Evolutionary conservation across 2,113 vertebrate genomes (phyloP).

Genomic region (Girardinichthys multiradiatus): DNA sequence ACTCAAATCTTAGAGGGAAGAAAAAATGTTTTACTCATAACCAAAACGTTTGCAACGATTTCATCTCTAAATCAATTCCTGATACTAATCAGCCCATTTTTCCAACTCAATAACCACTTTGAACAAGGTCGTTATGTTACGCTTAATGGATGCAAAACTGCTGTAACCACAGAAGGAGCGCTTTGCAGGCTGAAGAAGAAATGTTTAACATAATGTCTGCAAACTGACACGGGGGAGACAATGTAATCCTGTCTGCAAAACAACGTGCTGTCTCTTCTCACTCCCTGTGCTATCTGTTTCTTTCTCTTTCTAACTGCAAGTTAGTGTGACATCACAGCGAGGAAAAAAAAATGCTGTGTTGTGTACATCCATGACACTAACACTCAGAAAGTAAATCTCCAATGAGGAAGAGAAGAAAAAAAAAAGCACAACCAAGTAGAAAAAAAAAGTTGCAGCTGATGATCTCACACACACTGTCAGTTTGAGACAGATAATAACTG

Average conservation of each 20-base stretch:
- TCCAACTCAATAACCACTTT: neutral
- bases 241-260: slow-evolving; percentile 73
- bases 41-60: too few relatives aligned
- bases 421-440: neutral
- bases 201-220: slow-evolving; percentile 60
- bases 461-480: neutral
- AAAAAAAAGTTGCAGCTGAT: slow-evolving; percentile 20
- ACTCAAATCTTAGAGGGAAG: too few relatives aligned
- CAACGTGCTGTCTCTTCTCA: slow-evolving; percentile 48
- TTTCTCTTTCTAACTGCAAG: slow-evolving; percentile 30
- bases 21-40: neutral
- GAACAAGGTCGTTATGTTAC: neutral
- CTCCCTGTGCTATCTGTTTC: slow-evolving; percentile 13
- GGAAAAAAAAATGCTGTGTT: slow-evolving; percentile 23
- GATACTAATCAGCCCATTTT: too few relatives aligned
- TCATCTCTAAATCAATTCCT: too few relatives aligned
- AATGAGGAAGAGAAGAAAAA: neutral
- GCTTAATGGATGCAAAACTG: neutral
- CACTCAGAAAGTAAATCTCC: slow-evolving; percentile 49
- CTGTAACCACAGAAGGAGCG: slow-evolving; percentile 14
- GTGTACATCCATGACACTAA: slow-evolving; percentile 35
- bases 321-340: slow-evolving; percentile 37
- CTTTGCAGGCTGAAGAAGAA: slow-evolving; percentile 29
- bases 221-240: slow-evolving; percentile 63
- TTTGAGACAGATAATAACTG: slow-evolving; percentile 12